Evolutionary conservation across 35 echinoderm and acorn worm genomes (phyloP), one percentile per base, ranked within the genome.

Genomic region (Apostichopus californicus): DNA sequence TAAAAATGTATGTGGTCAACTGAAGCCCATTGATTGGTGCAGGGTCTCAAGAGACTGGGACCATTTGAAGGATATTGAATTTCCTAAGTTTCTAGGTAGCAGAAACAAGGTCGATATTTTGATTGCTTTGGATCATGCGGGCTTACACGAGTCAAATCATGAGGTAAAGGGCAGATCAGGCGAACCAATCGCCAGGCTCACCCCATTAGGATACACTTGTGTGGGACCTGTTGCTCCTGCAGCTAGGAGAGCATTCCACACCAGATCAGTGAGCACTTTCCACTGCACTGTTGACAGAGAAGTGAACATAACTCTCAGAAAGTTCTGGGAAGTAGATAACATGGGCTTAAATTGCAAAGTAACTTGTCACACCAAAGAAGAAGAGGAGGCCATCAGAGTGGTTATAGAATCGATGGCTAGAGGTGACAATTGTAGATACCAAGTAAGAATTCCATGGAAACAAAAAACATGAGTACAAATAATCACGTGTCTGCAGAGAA

Each of bases 281-380:
- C 86, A 64, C 23, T 88, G 58, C 23, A n/a, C 14, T 21, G n/a
- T 64, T 18, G 58, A 68, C 52, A 88, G 4, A 17, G 14, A 68
- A 88, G 86, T 88, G 10, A 18, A 93, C 52, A 14, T 55, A 6
- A 75, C 54, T 9, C n/a, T 86, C 3, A 66, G 71, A 24, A 86
- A 93, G 55, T 83, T 92, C 21, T 92, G 91, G 91, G 91, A 92
- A 68, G 12, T 83, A 92, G 91, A 92, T 56, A 84, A 85, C 52
- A 55, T 20, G 24, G 92, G 81, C 3, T 23, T 64, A 12, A 86
- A 72, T 54, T 68, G 55, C 12, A 86, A 55, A 14, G 61, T 92
- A 7, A 61, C 58, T 34, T 73, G 52, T 10, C 87, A 86, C 53
- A 87, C 59, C 56, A 20, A 52, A 21, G 80, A 93, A 57, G 92